A percentile compares a stretch with the other conserved stretches of the same genome.
Evolutionary conservation across 2,888 invertebrate species (phyloP).

Genomic region (Vannuccia rotundouncinata): DNA sequence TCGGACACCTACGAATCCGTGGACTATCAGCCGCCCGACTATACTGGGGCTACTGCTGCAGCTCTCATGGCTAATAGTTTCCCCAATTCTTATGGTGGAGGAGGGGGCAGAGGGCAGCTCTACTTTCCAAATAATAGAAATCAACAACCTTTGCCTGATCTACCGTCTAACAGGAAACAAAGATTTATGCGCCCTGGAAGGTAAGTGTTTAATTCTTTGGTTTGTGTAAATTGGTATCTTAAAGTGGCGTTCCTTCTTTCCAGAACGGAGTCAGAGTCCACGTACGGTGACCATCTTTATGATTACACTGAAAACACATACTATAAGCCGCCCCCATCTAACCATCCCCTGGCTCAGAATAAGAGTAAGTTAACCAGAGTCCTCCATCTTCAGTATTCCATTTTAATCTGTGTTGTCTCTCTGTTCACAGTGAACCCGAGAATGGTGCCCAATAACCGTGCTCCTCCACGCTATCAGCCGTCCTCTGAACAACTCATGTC

Average conservation of each 20-base stretch:
- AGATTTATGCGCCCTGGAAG: not conserved
- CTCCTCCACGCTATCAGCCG: not conserved
- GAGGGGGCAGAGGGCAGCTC: not conserved
- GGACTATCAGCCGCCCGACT: conserved; percentile 17
- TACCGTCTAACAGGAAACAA: conserved; percentile 2
- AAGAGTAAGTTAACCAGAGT: not conserved
- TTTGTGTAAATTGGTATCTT: too few species aligned
- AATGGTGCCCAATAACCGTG: not conserved
- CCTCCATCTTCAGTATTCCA: too few species aligned
- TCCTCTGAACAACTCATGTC: not conserved
- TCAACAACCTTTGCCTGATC: not conserved
- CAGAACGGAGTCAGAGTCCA: conserved; percentile 1
- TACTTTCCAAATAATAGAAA: not conserved
- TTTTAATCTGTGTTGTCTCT: too few species aligned
- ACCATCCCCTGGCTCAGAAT: not conserved
- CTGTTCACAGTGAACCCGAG: not conserved
- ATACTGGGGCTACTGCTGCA: not conserved
- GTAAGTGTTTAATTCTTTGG: too few species aligned
- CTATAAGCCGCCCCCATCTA: not conserved
- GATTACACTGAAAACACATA: not conserved
- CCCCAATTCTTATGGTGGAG: not conserved
- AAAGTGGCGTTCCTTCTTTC: too few species aligned
- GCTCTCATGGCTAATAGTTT: conserved; percentile 1
- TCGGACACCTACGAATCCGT: conserved; percentile 14
- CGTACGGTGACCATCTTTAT: not conserved